These are phyloP conservation scores for Eurytoma adleriae DNA, from an alignment of 2,888 invertebrate species.

Conservation along the genomic window DNA sequence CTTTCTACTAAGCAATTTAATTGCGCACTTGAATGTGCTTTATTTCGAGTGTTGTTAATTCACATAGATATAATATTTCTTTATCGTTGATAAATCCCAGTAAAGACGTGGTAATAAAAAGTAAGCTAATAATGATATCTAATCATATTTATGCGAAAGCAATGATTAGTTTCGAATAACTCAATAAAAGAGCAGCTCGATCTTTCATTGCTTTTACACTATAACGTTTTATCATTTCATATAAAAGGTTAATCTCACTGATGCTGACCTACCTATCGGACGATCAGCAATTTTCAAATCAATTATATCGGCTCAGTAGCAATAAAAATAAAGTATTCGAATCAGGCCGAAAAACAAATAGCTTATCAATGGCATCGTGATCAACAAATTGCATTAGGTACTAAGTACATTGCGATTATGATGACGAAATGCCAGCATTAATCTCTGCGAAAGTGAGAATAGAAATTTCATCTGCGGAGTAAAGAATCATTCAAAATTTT, in stretches of 20 bases:
- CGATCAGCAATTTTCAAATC: conserved; percentile 7
- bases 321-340: conserved; percentile 30
- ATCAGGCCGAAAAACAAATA: conserved; percentile 13
- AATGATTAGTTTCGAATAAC: conserved; percentile 16
- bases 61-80: conserved; percentile 9
- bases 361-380: conserved; percentile 3
- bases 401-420: not conserved
- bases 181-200: not conserved
- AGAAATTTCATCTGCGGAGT: not conserved
- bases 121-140: conserved; percentile 20
- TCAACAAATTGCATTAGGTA: conserved; percentile 22
- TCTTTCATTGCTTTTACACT: not conserved
- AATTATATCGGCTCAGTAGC: not conserved
- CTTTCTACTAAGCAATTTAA: conserved; percentile 3
- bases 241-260: conserved; percentile 11
- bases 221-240: conserved; percentile 22
- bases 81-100: conserved; percentile 5
- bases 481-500: not conserved
- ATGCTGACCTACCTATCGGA: conserved; percentile 22
- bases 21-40: not conserved
- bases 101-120: conserved; percentile 5
- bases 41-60: conserved; percentile 16
- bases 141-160: conserved; percentile 6
- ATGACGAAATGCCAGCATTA: conserved; percentile 3
- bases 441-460: not conserved